Conservation (phyloP, 1,140 invertebrate species). For the Plodia interpunctella region DNA sequence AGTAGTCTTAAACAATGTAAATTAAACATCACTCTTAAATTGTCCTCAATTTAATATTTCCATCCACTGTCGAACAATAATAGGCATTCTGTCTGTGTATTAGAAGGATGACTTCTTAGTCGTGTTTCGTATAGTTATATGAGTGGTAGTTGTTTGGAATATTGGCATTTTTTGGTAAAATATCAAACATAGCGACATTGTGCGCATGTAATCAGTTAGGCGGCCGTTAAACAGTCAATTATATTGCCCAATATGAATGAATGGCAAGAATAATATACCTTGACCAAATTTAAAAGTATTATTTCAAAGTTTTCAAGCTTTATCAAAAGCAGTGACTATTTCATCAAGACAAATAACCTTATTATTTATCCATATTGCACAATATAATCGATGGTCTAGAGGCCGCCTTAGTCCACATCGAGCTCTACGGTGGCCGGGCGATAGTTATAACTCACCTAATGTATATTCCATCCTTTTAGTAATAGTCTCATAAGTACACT, state of each 20-base stretch:
- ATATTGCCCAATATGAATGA: too few relatives aligned
- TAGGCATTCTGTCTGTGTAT: slow-evolving; percentile 41
- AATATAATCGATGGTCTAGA: too few relatives aligned
- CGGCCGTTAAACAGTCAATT: too few relatives aligned
- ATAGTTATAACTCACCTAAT: slow-evolving; percentile 64
- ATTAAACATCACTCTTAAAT: slow-evolving; percentile 40
- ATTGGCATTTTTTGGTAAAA: slow-evolving; percentile 24
- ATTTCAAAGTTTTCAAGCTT: too few relatives aligned
- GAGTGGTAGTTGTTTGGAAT: slow-evolving; percentile 28
- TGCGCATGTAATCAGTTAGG: slow-evolving; percentile 45
- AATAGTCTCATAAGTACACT: slow-evolving; percentile 63
- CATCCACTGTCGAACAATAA: slow-evolving; percentile 73
- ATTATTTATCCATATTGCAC: too few relatives aligned
- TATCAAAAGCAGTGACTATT: too few relatives aligned
- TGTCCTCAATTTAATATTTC: slow-evolving; percentile 67
- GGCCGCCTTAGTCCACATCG: slow-evolving; percentile 43
- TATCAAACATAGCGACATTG: slow-evolving; percentile 47
- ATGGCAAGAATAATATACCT: too few relatives aligned
- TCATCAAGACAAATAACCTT: too few relatives aligned
- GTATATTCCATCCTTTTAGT: slow-evolving; percentile 75
- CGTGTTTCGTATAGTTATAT: not conserved
- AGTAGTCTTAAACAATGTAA: slow-evolving; percentile 44
- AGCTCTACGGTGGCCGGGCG: slow-evolving; percentile 31
- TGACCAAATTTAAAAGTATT: too few relatives aligned
- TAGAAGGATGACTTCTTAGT: slow-evolving; percentile 18